Base-by-base conservation (phyloP, 1,140 invertebrate species). In the Ceratoteleas bidentatus region DNA sequence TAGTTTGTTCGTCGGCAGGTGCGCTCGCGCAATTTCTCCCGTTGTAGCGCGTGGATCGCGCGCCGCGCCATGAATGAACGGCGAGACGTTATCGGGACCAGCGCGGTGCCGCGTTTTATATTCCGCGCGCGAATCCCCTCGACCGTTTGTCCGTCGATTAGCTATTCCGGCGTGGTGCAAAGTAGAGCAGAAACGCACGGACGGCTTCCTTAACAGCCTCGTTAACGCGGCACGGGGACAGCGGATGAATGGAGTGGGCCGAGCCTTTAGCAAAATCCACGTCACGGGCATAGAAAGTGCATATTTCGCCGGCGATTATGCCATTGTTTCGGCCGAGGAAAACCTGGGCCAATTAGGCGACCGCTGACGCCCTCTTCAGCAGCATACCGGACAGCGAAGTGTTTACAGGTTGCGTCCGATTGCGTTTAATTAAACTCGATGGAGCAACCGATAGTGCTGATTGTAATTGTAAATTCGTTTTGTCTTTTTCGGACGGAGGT, bases 1-100 rank as follows among this genome's bases (percentile, higher is more conserved):
- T 68, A 84, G 79, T 85, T 85, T 62, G 74, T 62, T 15, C 34
- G 53, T 36, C 14, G 9, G 40, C 81, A 83, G 81, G 81, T 85
- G 78, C 45, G 62, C 49, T 16, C 40, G 49, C 60, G 61, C 66
- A 81, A 73, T 76, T 81, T 81, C 78, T 81, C 69, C 16, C 14
- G 13, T 33, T 62, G 69, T 57, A 43, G 66, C 49, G 54, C 50
- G 52, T 13, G n/a, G 8, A 16, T 61, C 61, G 56, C 68, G 49
- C 47, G 57, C 56, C 34, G 14, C 49, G 13, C 13, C n/a, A 65
- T 74, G 72, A 76, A 76, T 76, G 73, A 33, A 76, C 43, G 10
- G 10, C 33, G 36, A 8, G 36, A 24, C 45, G 61, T n/a, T 50
- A 58, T 49, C 45, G 47, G 47, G 15, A 14, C 54, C 47, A 14